A percentile compares a stretch with the other conserved stretches of the same genome.
These are phyloP conservation scores for Amazona guildingii DNA, from an alignment of 2,113 vertebrate species.

Conservation along the genomic window DNA sequence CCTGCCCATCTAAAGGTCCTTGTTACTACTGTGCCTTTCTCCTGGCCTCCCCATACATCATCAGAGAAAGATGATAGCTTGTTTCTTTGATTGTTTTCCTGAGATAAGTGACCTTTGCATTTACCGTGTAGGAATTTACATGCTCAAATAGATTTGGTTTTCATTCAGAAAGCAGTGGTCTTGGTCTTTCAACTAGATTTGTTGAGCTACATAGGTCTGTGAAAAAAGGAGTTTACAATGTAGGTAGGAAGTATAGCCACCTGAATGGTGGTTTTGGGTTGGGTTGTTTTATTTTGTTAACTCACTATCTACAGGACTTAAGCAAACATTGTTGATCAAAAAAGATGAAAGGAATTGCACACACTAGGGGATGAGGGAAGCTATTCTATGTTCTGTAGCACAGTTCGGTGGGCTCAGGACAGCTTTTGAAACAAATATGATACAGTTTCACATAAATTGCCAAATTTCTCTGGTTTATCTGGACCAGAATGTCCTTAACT, in stretches of 20 bases:
- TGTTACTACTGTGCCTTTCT: neutral
- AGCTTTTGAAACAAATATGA: neutral
- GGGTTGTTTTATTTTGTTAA: neutral
- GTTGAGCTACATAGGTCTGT: neutral
- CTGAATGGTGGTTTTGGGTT: neutral
- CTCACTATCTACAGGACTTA: neutral
- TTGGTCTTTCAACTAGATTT: neutral
- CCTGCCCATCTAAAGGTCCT: neutral
- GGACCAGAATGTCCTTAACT: neutral
- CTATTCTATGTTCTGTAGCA: neutral
- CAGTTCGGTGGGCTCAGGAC: neutral
- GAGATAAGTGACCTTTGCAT: neutral
- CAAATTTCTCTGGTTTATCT: neutral
- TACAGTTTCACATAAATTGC: neutral
- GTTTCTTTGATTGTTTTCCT: neutral
- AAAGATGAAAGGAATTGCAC: neutral
- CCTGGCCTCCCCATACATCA: neutral
- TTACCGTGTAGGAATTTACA: neutral
- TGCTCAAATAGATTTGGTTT: neutral
- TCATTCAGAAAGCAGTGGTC: neutral
- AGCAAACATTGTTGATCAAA: neutral
- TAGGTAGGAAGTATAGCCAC: neutral
- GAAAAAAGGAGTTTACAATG: neutral
- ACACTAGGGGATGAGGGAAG: neutral
- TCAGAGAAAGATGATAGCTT: neutral